Conservation (phyloP, 2,797 vertebrate genomes). For the Micrastur ruficollis region DNA sequence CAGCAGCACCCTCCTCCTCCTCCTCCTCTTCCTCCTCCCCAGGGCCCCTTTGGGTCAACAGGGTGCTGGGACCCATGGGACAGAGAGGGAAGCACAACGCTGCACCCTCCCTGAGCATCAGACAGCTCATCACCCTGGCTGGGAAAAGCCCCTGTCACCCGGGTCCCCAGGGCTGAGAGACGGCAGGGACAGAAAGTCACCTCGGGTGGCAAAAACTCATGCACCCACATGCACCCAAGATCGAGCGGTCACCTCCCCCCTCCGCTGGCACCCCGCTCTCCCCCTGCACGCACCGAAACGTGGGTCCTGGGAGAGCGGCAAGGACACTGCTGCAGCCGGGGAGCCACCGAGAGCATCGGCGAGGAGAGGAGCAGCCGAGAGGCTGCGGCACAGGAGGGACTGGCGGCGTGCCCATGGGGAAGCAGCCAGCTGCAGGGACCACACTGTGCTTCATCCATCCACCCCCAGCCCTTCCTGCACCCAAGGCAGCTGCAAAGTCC, state of each 20-base stretch:
- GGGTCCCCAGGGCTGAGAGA: background rate
- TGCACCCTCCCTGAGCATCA: background rate
- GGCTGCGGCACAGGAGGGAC: background rate
- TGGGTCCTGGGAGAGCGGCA: background rate
- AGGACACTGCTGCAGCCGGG: background rate
- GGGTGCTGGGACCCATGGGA: background rate
- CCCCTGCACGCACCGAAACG: background rate
- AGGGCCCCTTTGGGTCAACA: background rate
- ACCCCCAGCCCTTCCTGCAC: background rate
- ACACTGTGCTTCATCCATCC: background rate
- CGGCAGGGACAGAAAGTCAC: background rate
- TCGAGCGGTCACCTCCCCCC: rapidly evolving
- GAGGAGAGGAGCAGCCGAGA: background rate
- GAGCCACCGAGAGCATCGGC: rapidly evolving
- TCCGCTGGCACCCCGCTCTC: background rate
- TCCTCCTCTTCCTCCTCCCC: background rate
- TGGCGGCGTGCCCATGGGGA: background rate
- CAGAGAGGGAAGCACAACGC: background rate
- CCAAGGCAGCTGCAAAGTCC: background rate
- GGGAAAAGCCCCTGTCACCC: background rate
- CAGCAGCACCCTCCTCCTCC: background rate
- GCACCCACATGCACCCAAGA: background rate
- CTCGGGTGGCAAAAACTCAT: rapidly evolving
- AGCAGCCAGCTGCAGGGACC: background rate
- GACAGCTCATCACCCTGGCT: background rate